Conservation (phyloP, 1,140 invertebrate species). For the Macrobrachium nipponense region DNA sequence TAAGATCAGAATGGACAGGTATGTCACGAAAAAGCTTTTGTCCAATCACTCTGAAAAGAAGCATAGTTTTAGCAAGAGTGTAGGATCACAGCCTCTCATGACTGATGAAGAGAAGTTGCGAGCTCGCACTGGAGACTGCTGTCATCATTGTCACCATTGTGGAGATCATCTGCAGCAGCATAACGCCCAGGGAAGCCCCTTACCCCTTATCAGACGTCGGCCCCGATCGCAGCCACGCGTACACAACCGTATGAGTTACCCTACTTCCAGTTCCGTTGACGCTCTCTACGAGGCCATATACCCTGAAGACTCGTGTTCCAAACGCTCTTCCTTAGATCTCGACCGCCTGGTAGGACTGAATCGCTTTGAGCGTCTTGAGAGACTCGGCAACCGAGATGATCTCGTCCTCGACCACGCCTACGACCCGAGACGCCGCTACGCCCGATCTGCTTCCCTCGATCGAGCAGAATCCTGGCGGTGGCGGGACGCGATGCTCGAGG, state of each 20-base stretch:
- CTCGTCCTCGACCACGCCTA: not conserved
- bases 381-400: constrained; percentile 17
- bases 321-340: constrained; percentile 60
- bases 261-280: constrained; percentile 22
- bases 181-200: not conserved
- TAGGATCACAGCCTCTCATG: constrained; percentile 7
- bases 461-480: constrained; percentile 60
- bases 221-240: constrained; percentile 33
- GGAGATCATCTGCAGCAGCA: not conserved
- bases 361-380: constrained; percentile 32
- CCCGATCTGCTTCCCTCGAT: constrained; percentile 61
- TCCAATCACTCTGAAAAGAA: constrained; percentile 10
- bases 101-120: constrained; percentile 63
- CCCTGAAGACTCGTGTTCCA: constrained; percentile 45
- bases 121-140: constrained; percentile 38
- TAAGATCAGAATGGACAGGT: too few relatives aligned
- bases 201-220: constrained; percentile 38
- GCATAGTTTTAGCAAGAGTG: not conserved
- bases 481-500: constrained; percentile 40
- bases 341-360: constrained; percentile 41
- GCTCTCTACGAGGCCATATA: constrained; percentile 62
- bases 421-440: constrained; percentile 42
- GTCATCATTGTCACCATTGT: constrained; percentile 53
- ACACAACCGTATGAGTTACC: constrained; percentile 45
- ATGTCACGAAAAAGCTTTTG: not conserved